Conservation (phyloP, 2,113 vertebrate genomes). For the Chelonoidis abingdonii region DNA sequence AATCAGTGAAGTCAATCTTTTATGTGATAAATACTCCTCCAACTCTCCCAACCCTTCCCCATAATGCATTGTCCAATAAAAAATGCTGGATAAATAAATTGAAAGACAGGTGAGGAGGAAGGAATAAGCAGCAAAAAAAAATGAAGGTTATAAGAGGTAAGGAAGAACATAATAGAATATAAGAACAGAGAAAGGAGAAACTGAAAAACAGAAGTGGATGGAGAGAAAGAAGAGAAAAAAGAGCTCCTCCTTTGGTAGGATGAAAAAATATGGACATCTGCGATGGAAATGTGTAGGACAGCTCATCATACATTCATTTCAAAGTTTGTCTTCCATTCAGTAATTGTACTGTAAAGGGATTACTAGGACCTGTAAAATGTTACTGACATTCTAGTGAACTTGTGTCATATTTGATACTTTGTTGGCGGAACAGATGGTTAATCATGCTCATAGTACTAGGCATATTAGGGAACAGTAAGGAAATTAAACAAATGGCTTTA, state of each 20-base stretch:
- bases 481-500: neutral
- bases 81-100: neutral
- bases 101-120: neutral
- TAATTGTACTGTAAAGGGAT: neutral
- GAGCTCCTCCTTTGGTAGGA: neutral
- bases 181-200: neutral
- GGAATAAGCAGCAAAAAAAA: neutral
- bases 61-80: neutral
- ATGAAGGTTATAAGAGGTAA: rapidly evolving
- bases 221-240: neutral
- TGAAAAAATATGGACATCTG: neutral
- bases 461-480: neutral
- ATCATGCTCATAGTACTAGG: neutral
- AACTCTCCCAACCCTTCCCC: rapidly evolving
- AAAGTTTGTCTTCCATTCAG: neutral
- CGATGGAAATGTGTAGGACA: neutral
- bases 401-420: neutral
- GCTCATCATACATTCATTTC: neutral
- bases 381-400: neutral
- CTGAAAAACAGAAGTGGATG: neutral
- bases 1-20: neutral
- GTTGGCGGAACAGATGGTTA: neutral
- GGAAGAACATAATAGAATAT: neutral
- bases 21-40: neutral
- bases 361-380: neutral